phyloP scores from a whole-genome alignment of 37 sponge, comb jelly and placozoan genomes.

The Hexactinellida sp. region DNA sequence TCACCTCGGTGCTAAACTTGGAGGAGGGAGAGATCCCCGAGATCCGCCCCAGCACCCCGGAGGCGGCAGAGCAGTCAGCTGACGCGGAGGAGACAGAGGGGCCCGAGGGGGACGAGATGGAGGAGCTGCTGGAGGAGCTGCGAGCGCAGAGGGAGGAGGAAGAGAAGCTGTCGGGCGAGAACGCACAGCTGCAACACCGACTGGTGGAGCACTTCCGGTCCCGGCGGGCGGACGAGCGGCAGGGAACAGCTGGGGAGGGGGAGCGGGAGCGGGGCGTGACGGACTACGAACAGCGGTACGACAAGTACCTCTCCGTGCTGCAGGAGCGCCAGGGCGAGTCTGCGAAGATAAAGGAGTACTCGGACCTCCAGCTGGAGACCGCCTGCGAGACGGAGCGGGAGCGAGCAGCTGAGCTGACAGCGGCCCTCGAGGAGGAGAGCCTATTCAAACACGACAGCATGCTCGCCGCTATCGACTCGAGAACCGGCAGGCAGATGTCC shows the following conservation, averaged over 20 bases:
- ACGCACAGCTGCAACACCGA: conserved; percentile 62
- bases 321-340: conserved; percentile 45
- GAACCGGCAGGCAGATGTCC: conserved; percentile 51
- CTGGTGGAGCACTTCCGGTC: conserved; percentile 68
- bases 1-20: background rate
- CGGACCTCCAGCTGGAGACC: conserved; percentile 23
- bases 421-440: conserved; percentile 30
- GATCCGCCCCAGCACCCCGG: background rate
- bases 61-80: background rate
- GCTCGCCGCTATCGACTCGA: conserved; percentile 38
- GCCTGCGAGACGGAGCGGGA: conserved; percentile 32
- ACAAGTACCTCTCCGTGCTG: conserved; percentile 45
- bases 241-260: conserved; percentile 51
- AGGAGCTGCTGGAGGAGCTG: background rate
- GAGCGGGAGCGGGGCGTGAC: conserved; percentile 63
- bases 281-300: conserved; percentile 86
- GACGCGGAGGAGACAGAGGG: background rate
- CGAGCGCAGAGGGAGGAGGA: conserved; percentile 17
- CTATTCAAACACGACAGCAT: background rate
- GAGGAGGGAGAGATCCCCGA: background rate
- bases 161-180: conserved; percentile 33
- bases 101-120: background rate
- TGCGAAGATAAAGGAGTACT: conserved; percentile 26
- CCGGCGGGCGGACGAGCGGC: conserved; percentile 42
- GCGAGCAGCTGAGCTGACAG: conserved; percentile 37